Percentiles rank a stretch among this genome's conserved stretches.
Conservation (phyloP, 2,888 invertebrate genomes). For the Embidobia sp. region DNA sequence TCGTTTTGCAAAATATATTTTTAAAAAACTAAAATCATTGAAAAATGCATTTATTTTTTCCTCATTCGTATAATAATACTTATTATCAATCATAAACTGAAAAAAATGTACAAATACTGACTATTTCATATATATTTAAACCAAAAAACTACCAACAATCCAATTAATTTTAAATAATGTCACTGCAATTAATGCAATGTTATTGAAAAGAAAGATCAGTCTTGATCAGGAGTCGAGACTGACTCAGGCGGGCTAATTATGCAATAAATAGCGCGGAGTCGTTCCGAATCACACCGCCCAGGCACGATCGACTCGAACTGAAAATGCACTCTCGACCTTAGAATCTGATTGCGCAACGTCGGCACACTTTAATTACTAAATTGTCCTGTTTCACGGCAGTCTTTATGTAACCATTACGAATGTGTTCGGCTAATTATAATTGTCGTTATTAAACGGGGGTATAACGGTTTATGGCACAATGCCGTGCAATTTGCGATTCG, state of each 20-base stretch:
- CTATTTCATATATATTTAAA: no score
- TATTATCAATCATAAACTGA: no score
- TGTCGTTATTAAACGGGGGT: constrained; percentile 36
- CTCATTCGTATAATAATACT: no score
- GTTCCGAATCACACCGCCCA: neutral
- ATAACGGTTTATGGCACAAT: constrained; percentile 31
- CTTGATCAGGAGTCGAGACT: no score
- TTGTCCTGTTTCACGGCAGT: constrained; percentile 1
- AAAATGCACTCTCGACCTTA: constrained; percentile 35
- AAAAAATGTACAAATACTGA: no score
- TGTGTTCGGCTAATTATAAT: constrained; percentile 35
- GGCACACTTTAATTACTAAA: constrained; percentile 26
- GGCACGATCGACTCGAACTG: neutral
- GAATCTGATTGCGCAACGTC: constrained; percentile 12
- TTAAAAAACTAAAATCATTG: no score
- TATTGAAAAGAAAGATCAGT: no score
- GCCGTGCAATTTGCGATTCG: constrained; percentile 33
- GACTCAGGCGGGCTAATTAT: no score
- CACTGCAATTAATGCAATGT: neutral
- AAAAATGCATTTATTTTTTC: no score
- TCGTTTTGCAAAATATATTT: no score
- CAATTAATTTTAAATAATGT: no score
- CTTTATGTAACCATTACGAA: constrained; percentile 29
- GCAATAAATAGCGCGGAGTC: neutral
- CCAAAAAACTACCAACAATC: no score